These are phyloP conservation scores for Hydrolagus affinis DNA, from an alignment of 2,113 vertebrate genomes.

Conservation along the genomic window DNA sequence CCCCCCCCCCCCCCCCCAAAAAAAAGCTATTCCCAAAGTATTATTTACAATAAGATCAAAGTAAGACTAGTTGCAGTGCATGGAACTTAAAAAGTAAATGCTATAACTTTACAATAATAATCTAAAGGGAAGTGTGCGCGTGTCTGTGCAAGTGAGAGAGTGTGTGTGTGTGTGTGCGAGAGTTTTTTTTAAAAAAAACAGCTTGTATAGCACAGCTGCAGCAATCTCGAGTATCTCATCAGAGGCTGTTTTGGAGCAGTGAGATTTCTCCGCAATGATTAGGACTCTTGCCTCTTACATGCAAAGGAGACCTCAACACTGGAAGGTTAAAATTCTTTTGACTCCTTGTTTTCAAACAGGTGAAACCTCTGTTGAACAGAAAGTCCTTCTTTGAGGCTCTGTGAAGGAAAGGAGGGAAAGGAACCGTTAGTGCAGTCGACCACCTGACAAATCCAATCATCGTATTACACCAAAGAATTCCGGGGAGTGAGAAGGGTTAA, in stretches of 20 bases:
- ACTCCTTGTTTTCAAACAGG: constrained; percentile 67
- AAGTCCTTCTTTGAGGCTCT: constrained; percentile 70
- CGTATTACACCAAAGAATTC: too few species aligned
- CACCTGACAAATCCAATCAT: neutral
- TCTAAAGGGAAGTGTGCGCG: constrained; percentile 26
- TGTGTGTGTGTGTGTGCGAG: constrained; percentile 9
- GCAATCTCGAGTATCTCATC: constrained; percentile 50
- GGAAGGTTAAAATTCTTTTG: constrained; percentile 63
- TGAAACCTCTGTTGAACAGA: constrained; percentile 67
- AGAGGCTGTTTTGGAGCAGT: constrained; percentile 57
- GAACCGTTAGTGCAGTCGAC: neutral
- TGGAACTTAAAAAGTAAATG: constrained; percentile 61
- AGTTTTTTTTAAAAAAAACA: constrained; percentile 50
- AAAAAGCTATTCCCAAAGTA: constrained; percentile 26
- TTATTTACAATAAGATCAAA: constrained; percentile 65
- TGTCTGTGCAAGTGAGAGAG: neutral
- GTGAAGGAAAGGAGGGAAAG: constrained; percentile 27
- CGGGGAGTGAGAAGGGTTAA: constrained; percentile 8
- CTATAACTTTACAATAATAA: constrained; percentile 61
- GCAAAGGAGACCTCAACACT: constrained; percentile 43
- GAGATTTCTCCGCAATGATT: constrained; percentile 40
- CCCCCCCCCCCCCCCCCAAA: neutral
- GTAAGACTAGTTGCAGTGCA: constrained; percentile 59
- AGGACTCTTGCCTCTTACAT: constrained; percentile 44
- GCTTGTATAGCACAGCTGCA: constrained; percentile 58